Conservation (phyloP, 2,113 vertebrate genomes). For the Myodes glareolus region DNA sequence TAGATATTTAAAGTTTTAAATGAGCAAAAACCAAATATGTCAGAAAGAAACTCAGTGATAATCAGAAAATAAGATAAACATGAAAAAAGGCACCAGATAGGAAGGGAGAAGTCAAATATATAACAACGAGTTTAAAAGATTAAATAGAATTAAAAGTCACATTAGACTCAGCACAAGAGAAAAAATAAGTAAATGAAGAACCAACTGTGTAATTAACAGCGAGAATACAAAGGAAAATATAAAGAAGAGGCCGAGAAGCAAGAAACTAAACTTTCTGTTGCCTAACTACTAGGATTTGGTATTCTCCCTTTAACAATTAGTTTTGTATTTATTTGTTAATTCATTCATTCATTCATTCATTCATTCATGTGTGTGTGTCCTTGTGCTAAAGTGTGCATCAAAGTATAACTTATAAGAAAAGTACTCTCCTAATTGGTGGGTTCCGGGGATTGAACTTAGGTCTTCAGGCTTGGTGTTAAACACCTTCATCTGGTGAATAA, state of each 20-base stretch:
- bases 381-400: background rate
- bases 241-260: background rate
- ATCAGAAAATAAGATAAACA: background rate
- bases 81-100: background rate
- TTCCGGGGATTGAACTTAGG: background rate
- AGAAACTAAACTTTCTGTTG: background rate
- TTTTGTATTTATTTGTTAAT: too few species aligned
- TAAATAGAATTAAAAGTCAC: background rate
- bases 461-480: background rate
- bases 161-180: background rate
- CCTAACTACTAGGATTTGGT: background rate
- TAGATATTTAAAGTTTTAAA: background rate
- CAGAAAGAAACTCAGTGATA: background rate
- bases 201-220: background rate
- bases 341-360: background rate
- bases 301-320: background rate
- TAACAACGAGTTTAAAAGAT: background rate
- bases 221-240: background rate
- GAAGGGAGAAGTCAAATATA: constrained; percentile 26
- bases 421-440: background rate
- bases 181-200: background rate
- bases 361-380: background rate
- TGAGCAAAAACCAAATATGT: background rate
- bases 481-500: background rate
- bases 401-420: background rate